Base-by-base conservation (phyloP, 2,797 vertebrate genomes). In the Clangula hyemalis region DNA sequence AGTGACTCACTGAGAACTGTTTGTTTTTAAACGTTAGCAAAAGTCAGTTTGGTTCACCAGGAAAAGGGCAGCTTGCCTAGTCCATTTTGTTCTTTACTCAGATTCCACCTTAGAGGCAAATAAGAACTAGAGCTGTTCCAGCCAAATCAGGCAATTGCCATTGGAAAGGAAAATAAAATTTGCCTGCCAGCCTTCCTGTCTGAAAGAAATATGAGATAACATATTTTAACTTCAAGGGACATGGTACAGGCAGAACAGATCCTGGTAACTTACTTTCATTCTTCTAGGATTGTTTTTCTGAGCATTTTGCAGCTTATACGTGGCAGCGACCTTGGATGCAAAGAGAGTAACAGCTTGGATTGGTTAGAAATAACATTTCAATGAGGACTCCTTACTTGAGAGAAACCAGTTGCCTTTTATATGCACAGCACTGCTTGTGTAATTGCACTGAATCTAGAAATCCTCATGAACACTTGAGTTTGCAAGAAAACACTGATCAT, bases 31-130 rank as follows among this genome's bases (percentile, higher is more conserved):
- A 92, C 32, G 74, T 74, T 93, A 94, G 93, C 77, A 65, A 13
- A 84, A 97, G 87, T 93, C 80, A 85, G 61, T 79, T 93, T 94
- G 88, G 85, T 94, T 96, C 91, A 89, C 94, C 61, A 79, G 90
- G 88, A 90, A 87, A 70, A 94, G 91, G 91, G 95, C 90, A 97
- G 88, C 90, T 93, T 94, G 93, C 94, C 95, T 90, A 97, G 95
- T 94, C 94, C 94, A 69, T 94, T 95, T 87, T 94, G 93, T 96
- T 96, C 93, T 95, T 90, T 93, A 69, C 91, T 96, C 41, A 1
- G 28, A 90, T 96, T 97, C 91, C 91, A 96, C 95, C 91, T 94
- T 94, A 49, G 91, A 89, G 65, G 91, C 80, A 90, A 95, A 17
- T 76, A 74, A 65, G 87, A 89, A 53, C 79, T 82, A 81, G 41